A percentile compares a stretch with the other conserved stretches of the same genome.
Evolutionary conservation across 2,888 invertebrate genomes (phyloP).

Genomic region (Aethes cnicana): DNA sequence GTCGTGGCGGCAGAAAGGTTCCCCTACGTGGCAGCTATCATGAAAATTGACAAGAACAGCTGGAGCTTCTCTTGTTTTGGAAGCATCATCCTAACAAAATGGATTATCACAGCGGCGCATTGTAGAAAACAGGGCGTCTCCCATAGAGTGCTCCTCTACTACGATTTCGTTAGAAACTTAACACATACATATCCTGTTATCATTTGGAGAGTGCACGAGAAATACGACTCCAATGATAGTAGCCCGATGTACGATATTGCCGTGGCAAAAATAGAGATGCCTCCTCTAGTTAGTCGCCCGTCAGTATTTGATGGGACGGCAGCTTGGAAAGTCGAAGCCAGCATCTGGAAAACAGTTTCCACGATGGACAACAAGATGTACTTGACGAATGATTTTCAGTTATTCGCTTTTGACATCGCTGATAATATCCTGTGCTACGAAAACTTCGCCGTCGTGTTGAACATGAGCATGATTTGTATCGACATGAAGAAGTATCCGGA

Average conservation of each 20-base stretch:
- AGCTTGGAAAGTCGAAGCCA: slow-evolving; percentile 42
- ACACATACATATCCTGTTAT: slow-evolving; percentile 59
- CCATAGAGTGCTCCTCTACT: slow-evolving; percentile 57
- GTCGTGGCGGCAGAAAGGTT: slow-evolving; percentile 44
- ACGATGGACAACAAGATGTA: slow-evolving; percentile 65
- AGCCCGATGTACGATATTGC: slow-evolving; percentile 59
- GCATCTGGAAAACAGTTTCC: slow-evolving; percentile 67
- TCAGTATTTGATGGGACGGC: slow-evolving; percentile 49
- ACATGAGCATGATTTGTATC: slow-evolving; percentile 58
- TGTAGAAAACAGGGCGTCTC: slow-evolving; percentile 53
- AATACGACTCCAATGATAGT: slow-evolving; percentile 48
- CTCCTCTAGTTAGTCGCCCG: slow-evolving; percentile 48
- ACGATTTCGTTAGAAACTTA: slow-evolving; percentile 56
- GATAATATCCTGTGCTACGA: slow-evolving; percentile 49
- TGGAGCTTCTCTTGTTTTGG: slow-evolving; percentile 70
- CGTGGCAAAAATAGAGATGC: slow-evolving; percentile 59
- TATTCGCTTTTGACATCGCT: slow-evolving; percentile 44
- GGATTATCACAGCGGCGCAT: slow-evolving; percentile 68
- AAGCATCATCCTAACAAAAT: slow-evolving; percentile 59
- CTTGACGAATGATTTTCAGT: slow-evolving; percentile 62
- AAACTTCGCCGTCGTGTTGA: slow-evolving; percentile 51
- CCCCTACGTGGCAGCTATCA: slow-evolving; percentile 65
- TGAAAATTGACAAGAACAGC: slow-evolving; percentile 45
- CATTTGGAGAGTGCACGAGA: slow-evolving; percentile 65
- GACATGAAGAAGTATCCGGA: slow-evolving; percentile 58